These are phyloP conservation scores for Cololabis saira DNA, from an alignment of 2,113 vertebrate species.

Conservation along the genomic window DNA sequence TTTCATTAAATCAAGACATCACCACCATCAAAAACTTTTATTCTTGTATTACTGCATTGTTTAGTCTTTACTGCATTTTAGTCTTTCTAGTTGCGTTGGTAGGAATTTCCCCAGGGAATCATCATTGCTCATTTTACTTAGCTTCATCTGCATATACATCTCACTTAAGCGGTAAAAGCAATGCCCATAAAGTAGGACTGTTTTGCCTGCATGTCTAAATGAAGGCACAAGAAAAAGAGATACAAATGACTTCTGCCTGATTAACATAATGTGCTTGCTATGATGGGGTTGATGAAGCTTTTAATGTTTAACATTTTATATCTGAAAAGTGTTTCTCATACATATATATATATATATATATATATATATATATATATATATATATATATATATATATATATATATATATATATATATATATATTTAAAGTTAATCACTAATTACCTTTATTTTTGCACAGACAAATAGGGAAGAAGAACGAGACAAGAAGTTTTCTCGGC, in stretches of 20 bases:
- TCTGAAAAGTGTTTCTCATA: neutral
- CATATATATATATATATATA: neutral
- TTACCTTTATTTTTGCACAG: slow-evolving; percentile 58
- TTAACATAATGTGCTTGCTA: neutral
- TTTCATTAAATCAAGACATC: too few species aligned
- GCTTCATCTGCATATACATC: neutral
- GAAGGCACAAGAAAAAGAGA: neutral
- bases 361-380: neutral
- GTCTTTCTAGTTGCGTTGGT: too few species aligned
- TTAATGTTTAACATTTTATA: neutral
- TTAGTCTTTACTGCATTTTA: too few species aligned
- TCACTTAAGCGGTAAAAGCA: neutral
- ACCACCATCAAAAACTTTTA: too few species aligned
- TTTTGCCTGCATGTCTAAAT: neutral
- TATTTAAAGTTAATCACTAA: neutral
- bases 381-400: neutral
- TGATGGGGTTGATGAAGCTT: neutral
- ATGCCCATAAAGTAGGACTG: neutral
- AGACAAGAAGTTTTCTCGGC: slow-evolving; percentile 95
- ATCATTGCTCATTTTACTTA: neutral
- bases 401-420: neutral
- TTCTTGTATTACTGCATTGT: too few species aligned
- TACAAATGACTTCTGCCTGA: neutral
- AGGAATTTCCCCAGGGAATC: too few species aligned
- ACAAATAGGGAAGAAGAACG: slow-evolving; percentile 91